phyloP scores from a whole-genome alignment of 2,797 vertebrate species.

The Knipowitschia caucasica region DNA sequence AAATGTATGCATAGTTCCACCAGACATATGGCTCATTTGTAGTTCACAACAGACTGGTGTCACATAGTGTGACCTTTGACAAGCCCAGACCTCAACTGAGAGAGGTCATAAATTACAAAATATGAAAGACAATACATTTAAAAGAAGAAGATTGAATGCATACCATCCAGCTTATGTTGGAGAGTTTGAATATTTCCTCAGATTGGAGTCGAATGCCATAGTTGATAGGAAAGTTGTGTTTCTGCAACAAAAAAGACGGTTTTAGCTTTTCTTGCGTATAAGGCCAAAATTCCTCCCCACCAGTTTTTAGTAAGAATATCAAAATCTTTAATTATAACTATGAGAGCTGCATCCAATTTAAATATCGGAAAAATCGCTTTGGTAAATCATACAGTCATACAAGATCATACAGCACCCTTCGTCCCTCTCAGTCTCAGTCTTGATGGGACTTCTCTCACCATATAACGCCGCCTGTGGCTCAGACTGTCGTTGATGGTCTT shows the following conservation, averaged over 20 bases:
- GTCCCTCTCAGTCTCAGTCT: neutral
- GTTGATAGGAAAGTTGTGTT: constrained; percentile 77
- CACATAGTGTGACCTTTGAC: neutral
- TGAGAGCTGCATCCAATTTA: neutral
- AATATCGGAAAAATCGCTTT: neutral
- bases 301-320: neutral
- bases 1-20: no score
- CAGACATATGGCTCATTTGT: neutral
- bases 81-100: neutral
- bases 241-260: constrained; percentile 52
- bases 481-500: constrained; percentile 68
- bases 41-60: neutral
- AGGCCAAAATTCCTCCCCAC: neutral
- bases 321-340: neutral
- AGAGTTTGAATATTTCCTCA: constrained; percentile 72
- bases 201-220: constrained; percentile 73
- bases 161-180: constrained; percentile 76
- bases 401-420: neutral
- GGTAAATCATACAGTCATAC: neutral
- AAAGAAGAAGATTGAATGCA: constrained; percentile 1
- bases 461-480: constrained; percentile 68
- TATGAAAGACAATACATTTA: neutral
- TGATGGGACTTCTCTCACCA: constrained; percentile 63
- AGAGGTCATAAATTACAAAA: neutral
- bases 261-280: neutral